These are phyloP conservation scores for Hypothenemus hampei DNA, from an alignment of 1,140 invertebrate genomes.

Conservation along the genomic window DNA sequence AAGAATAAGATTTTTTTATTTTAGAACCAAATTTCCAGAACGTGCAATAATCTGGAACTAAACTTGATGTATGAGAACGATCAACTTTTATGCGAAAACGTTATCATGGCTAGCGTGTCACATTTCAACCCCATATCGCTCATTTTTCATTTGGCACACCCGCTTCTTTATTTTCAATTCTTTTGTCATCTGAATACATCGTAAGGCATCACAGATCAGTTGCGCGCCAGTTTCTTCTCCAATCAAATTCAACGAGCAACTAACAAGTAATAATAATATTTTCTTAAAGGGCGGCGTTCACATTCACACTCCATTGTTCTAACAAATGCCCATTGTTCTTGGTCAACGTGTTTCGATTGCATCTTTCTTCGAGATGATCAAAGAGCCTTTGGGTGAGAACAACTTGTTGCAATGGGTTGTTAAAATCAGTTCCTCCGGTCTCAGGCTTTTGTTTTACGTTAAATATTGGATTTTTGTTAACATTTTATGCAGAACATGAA, in stretches of 20 bases:
- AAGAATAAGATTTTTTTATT: background rate
- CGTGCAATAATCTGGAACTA: constrained; percentile 32
- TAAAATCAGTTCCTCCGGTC: too few relatives aligned
- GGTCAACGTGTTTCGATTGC: constrained; percentile 4
- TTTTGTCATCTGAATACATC: background rate
- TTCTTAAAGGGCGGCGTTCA: constrained; percentile 19
- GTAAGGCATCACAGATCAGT: background rate
- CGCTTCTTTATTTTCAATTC: constrained; percentile 1
- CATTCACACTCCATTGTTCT: constrained; percentile 23
- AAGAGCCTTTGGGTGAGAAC: constrained; percentile 9
- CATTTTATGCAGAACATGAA: too few relatives aligned
- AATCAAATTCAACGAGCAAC: background rate
- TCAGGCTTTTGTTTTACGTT: too few relatives aligned
- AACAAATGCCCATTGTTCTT: constrained; percentile 24
- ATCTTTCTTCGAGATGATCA: constrained; percentile 17
- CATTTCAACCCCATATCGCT: constrained; percentile 8
- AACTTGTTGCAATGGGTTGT: too few relatives aligned
- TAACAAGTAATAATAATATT: too few relatives aligned
- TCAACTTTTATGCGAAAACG: constrained; percentile 29
- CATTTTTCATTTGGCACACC: constrained; percentile 1
- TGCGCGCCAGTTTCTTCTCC: background rate
- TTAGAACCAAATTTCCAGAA: background rate
- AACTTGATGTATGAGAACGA: constrained; percentile 30
- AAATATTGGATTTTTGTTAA: too few relatives aligned
- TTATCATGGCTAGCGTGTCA: constrained; percentile 29